Evolutionary conservation across 2,113 vertebrate genomes (phyloP), one percentile per base, ranked within the genome.

Genomic region (Bufo gargarizans): DNA sequence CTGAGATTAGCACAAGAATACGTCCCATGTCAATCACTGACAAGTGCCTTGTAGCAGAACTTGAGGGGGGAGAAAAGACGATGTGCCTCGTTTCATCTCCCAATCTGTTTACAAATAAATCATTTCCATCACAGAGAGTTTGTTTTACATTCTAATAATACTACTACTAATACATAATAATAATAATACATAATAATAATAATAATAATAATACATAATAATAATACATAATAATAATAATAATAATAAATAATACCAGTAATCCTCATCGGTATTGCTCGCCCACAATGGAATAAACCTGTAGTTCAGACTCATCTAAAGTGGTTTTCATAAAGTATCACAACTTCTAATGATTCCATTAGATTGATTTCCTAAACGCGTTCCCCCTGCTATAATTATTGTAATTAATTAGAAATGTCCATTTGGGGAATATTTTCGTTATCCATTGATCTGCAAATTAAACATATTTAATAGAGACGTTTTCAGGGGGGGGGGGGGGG

Each of bases 321-420:
- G 2, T 58, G n/a, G 14, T 58, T 45, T 43, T 45, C 59, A 61
- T 45, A 81, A 59, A 81, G 56, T 45, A 43, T 43, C n/a, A 17
- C 72, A 61, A 81, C 11, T 59, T 17, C n/a, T 17, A 12, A 59
- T 58, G 1, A 59, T 81, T 81, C 7, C 53, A 43, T 80, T 59
- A 33, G 59, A 80, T 80, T 80, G 50, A 71, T 84, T 71, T 45
- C 69, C 69, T 47, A 43, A 71, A 33, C 14, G 12, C 13, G 5
- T 4, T 4, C 9, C 8, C 47, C 72, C 6, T 13, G 43, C 6
- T 50, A 79, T 76, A 82, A 82, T 88, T 82, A 82, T 59, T 88
- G 55, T 82, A 82, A 88, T 88, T 88, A 82, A 88, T 88, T 88
- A 88, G 14, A 45, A 74, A 45, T 82, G 78, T 82, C 86, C 78